phyloP scores from a whole-genome alignment of 2,888 invertebrate genomes.

The Synanthedon tipuliformis region DNA sequence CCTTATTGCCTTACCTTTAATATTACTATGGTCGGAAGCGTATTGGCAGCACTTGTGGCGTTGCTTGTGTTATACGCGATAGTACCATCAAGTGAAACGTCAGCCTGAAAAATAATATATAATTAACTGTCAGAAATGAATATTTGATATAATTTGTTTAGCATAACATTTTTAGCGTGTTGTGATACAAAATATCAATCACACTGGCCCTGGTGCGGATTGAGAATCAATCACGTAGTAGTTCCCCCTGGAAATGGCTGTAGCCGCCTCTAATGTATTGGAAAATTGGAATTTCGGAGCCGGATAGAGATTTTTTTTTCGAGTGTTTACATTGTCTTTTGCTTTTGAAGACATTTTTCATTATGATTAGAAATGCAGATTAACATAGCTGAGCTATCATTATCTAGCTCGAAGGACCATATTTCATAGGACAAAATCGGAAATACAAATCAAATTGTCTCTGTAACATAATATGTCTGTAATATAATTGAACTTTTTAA shows the following conservation, averaged over 20 bases:
- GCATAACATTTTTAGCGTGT: conserved; percentile 1
- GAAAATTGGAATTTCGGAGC: conserved; percentile 41
- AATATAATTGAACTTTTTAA: too few species aligned
- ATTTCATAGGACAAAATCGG: too few species aligned
- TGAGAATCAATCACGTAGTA: conserved; percentile 27
- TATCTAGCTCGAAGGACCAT: too few species aligned
- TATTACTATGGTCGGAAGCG: too few species aligned
- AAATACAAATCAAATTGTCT: too few species aligned
- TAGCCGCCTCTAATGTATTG: conserved; percentile 40
- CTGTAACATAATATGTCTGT: too few species aligned
- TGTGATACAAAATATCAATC: neutral
- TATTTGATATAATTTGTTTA: neutral
- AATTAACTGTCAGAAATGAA: neutral
- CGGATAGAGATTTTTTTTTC: conserved; percentile 9
- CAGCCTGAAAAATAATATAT: neutral
- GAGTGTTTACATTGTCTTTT: conserved; percentile 4
- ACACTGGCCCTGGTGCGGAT: conserved; percentile 13
- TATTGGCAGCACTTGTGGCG: too few species aligned
- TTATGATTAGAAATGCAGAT: too few species aligned
- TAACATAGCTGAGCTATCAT: too few species aligned
- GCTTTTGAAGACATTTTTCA: neutral
- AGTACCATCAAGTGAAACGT: too few species aligned
- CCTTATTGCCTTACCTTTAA: neutral
- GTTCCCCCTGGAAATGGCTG: neutral
- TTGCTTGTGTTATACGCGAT: too few species aligned